A percentile compares a stretch with the other conserved stretches of the same genome.
Conservation (phyloP, 2,797 vertebrate genomes). For the Lycodopsis pacificus region DNA sequence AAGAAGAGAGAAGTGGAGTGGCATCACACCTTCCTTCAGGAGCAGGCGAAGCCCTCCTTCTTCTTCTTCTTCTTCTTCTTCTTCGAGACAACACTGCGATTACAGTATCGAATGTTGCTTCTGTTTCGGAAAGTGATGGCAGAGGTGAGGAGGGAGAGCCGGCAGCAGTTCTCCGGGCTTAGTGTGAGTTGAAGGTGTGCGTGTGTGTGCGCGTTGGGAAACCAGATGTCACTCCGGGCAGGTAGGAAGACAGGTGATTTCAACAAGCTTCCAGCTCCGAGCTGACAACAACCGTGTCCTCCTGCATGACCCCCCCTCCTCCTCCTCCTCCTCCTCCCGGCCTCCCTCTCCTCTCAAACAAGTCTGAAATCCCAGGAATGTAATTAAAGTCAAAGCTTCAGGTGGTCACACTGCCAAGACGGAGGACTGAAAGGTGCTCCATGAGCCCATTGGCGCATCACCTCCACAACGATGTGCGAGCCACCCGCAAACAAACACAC, state of each 20-base stretch:
- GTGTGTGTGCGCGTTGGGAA: conserved; percentile 51
- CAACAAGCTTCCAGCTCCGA: conserved; percentile 70
- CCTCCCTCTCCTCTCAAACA: conserved; percentile 37
- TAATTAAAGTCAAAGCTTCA: conserved; percentile 73
- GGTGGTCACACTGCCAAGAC: conserved; percentile 44
- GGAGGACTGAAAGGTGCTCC: conserved; percentile 30
- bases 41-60: conserved; percentile 43
- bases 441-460: conserved; percentile 14
- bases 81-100: conserved; percentile 67
- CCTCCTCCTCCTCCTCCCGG: conserved; percentile 22
- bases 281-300: conserved; percentile 62
- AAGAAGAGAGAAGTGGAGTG: conserved; percentile 28
- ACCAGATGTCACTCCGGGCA: conserved; percentile 76
- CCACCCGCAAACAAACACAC: neutral
- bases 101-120: conserved; percentile 79
- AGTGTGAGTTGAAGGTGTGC: conserved; percentile 37
- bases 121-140: conserved; percentile 66
- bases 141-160: conserved; percentile 57
- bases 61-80: conserved; percentile 32
- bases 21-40: conserved; percentile 65
- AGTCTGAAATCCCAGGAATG: conserved; percentile 75
- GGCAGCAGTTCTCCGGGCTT: conserved; percentile 48
- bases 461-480: neutral
- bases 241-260: conserved; percentile 74
- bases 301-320: conserved; percentile 31